Base-by-base conservation (phyloP, 1,140 invertebrate genomes). In the Zaprionus africanus region DNA sequence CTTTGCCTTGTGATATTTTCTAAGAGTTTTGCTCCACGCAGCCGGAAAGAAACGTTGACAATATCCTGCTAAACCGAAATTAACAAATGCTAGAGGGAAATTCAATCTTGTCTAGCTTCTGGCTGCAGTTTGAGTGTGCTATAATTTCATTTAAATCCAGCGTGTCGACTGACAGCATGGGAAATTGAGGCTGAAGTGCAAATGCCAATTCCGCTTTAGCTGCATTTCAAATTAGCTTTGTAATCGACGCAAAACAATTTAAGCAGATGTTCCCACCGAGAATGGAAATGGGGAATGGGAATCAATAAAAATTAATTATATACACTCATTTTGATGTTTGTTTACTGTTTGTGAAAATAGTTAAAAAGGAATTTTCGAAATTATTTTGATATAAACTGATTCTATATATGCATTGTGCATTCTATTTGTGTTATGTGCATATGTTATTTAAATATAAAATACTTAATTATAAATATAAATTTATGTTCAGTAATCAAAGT, bases 31-130 rank as follows among this genome's bases (percentile, higher is more conserved):
- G 43, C 28, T 26, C 26, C 31, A 63, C 56, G 64, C 64, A 72
- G 56, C 56, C 79, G 84, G 62, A 62, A 76, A 78, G 65, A 59
- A 81, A 58, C 66, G 78, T 76, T 88, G 84, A 78, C 84, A 88
- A 87, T 88, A 88, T 88, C 84, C 84, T 87, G 81, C 61, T 87
- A 73, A 84, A 71, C 74, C 75, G 62, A 72, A 75, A 81, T 87
- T 87, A 87, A 80, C 76, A 78, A 77, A 57, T 67, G 58, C 34
- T 72, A 31, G 38, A 66, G 28, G 49, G 61, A 36, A 76, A 53
- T 57, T 19, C 60, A 64, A 28, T 59, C 54, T 41, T 56, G 19
- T 15, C 43, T 22, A 57, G 51, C 49, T 53, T 28, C 34, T 19
- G 59, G 34, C 59, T 54, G 41, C 57, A 53, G 53, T 71, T 41